A percentile compares a stretch with the other conserved stretches of the same genome.
Conservation (phyloP, 2,888 invertebrate species). For the Helicoverpa assulta region DNA sequence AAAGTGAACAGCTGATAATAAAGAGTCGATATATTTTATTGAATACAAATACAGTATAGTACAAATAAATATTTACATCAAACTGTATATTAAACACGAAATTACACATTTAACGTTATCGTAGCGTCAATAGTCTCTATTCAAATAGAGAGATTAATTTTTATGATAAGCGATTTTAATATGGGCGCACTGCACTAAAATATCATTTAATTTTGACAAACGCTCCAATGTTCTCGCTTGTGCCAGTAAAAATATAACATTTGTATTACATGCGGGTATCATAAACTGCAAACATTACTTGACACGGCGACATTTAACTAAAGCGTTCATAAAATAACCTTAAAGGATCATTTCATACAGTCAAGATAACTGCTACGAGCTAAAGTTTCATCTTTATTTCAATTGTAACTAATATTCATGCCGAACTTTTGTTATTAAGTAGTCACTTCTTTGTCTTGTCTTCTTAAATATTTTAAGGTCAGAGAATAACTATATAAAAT, state of each 20-base stretch:
- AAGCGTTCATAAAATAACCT: slow-evolving; percentile 31
- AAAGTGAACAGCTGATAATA: no score
- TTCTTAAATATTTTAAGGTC: slow-evolving; percentile 4
- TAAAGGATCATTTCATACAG: slow-evolving; percentile 14
- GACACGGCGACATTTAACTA: slow-evolving; percentile 11
- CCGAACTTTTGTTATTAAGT: background rate
- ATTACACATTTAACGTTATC: background rate
- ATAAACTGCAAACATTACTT: slow-evolving; percentile 21
- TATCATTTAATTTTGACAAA: background rate
- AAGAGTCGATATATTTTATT: no score
- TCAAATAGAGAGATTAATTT: background rate
- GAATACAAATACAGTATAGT: no score
- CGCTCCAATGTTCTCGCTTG: background rate
- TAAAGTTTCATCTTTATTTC: slow-evolving; percentile 17
- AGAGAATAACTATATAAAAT: no score
- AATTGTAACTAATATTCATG: slow-evolving; percentile 9
- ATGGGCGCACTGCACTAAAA: background rate
- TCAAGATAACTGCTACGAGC: slow-evolving; percentile 3
- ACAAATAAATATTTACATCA: background rate
- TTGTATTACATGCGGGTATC: slow-evolving; percentile 15
- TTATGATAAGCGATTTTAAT: slow-evolving; percentile 5
- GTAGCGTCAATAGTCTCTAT: background rate
- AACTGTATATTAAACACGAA: background rate
- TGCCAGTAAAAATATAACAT: slow-evolving; percentile 21
- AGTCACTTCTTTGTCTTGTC: background rate